Evolutionary conservation across 2,888 invertebrate species (phyloP), one percentile per base, ranked within the genome.

Genomic region (Pilophorus perplexus): DNA sequence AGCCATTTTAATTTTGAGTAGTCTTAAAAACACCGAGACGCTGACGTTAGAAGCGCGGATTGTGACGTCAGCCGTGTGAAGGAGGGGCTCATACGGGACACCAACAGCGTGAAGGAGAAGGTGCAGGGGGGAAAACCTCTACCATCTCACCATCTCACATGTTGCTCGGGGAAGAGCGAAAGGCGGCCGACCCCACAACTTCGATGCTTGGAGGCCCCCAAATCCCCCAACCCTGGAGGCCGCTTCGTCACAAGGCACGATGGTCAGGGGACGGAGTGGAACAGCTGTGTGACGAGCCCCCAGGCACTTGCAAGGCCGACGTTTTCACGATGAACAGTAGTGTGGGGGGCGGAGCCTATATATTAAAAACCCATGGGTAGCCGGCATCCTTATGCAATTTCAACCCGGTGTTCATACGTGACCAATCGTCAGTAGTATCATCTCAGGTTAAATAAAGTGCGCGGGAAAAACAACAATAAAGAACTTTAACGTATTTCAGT

Each of bases 231-330:
- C n/a, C n/a, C n/a, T n/a, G n/a, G n/a, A n/a, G n/a, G n/a, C n/a
- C n/a, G n/a, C n/a, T n/a, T n/a, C n/a, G n/a, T n/a, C n/a, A n/a
- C n/a, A n/a, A 42, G 14, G 14, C 16, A 44, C 23, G 50, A 2
- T 20, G 50, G 12, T 12, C 2, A n/a, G 50, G 23, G 23, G 3
- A 14, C 27, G 52, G 28, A 14, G 20, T 22, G 18, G 10, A 46
- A 44, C 62, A 62, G 62, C 62, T 62, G 62, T 16, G 28, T 3
- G 62, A 46, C 62, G 62, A 62, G 62, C 62, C 62, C 22, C 62
- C 62, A 12, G 6, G 25, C n/a, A 27, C 6, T 33, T 22, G n/a
- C n/a, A 16, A 12, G 1, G 42, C 40, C 48, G 37, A 62, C 22
- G 62, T 62, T 62, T 46, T 44, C 62, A 18, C 1, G 2, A 44